phyloP scores from a whole-genome alignment of 1,140 invertebrate species.

The Halesus radiatus region DNA sequence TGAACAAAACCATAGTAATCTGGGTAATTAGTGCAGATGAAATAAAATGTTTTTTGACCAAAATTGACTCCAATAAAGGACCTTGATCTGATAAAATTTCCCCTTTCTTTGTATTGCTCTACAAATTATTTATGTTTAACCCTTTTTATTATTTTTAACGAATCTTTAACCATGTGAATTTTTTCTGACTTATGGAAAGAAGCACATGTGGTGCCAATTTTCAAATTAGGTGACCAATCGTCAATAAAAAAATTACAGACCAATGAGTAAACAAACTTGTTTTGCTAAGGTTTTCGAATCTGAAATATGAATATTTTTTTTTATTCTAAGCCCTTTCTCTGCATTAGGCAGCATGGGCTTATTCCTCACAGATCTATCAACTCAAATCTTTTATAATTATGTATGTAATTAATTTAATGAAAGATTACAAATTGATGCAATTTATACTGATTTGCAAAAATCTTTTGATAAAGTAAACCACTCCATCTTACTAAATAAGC shows the following conservation, averaged over 20 bases:
- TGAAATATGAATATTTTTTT: neutral
- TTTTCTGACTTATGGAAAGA: neutral
- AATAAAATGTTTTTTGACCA: no score
- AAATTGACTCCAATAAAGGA: neutral
- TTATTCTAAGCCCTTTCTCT: neutral
- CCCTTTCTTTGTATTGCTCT: neutral
- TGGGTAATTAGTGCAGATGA: no score
- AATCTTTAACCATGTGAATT: neutral
- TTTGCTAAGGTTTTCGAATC: neutral
- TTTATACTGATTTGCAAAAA: no score
- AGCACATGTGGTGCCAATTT: no score
- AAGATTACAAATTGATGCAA: no score
- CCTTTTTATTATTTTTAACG: neutral
- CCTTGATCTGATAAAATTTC: neutral
- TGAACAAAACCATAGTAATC: no score
- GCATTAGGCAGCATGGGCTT: neutral
- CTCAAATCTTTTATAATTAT: neutral
- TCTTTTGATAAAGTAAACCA: no score
- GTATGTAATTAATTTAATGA: neutral
- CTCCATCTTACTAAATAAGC: no score
- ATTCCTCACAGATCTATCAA: no score
- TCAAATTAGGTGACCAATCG: neutral
- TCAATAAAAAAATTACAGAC: neutral
- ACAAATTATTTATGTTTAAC: neutral
- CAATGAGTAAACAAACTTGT: neutral